A percentile compares a stretch with the other conserved stretches of the same genome.
These are phyloP conservation scores for Pollimyrus isidori DNA, from an alignment of 2,113 vertebrate genomes.

Conservation along the genomic window DNA sequence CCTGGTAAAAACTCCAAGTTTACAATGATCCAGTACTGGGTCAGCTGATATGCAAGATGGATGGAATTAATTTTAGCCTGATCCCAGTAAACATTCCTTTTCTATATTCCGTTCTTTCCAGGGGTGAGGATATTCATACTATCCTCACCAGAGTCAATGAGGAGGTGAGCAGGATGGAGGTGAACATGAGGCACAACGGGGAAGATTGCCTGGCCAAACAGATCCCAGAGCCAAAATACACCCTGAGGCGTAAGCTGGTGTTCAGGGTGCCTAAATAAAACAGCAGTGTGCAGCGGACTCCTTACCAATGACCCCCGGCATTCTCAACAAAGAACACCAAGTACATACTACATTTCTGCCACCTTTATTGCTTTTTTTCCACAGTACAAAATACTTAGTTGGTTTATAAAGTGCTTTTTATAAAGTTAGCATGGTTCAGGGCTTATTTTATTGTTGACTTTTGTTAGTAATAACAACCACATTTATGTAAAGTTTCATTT, in stretches of 20 bases:
- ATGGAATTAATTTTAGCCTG: background rate
- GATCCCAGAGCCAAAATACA: slow-evolving; percentile 69
- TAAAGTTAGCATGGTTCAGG: background rate
- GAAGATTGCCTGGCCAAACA: slow-evolving; percentile 53
- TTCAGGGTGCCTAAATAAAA: slow-evolving; percentile 39
- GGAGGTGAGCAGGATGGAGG: slow-evolving; percentile 61
- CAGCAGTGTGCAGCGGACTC: background rate
- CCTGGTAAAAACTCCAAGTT: background rate
- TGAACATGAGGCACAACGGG: rapidly evolving
- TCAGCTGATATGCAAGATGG: background rate
- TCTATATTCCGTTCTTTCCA: slow-evolving; percentile 35
- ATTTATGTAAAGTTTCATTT: background rate
- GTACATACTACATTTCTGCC: background rate
- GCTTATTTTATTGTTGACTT: too few species aligned
- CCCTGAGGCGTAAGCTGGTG: slow-evolving; percentile 66
- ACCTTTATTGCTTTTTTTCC: background rate
- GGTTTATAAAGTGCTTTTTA: background rate
- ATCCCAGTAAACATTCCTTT: background rate
- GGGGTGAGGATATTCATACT: slow-evolving; percentile 62
- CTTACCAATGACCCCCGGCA: background rate
- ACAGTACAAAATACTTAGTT: background rate
- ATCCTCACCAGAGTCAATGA: slow-evolving; percentile 72
- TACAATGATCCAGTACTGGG: background rate
- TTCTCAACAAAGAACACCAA: background rate
- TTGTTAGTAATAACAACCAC: background rate